Conservation (phyloP, 1,140 invertebrate species). For the Caenorhabditis briggsae region DNA sequence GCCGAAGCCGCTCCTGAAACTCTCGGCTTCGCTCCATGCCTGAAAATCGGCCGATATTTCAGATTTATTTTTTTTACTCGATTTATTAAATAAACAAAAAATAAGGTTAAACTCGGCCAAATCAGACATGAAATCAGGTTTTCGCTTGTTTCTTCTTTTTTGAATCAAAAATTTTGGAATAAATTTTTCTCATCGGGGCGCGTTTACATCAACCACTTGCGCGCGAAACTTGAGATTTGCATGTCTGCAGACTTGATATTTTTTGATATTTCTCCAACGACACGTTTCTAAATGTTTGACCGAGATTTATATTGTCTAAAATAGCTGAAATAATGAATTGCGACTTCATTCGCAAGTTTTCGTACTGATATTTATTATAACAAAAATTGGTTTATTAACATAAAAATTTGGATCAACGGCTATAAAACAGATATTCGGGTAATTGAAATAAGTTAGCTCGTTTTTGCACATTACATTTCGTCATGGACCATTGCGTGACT, state of each 20-base stretch:
- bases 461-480: not conserved
- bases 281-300: too few relatives aligned
- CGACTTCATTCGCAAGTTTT: too few relatives aligned
- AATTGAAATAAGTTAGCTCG: not conserved
- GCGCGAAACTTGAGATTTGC: not conserved
- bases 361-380: too few relatives aligned
- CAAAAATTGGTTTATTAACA: too few relatives aligned
- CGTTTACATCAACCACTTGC: not conserved
- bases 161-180: not conserved
- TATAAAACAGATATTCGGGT: not conserved
- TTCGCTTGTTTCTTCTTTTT: not conserved
- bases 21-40: not conserved
- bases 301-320: too few relatives aligned
- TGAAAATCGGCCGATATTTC: not conserved
- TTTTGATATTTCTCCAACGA: not conserved
- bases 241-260: not conserved
- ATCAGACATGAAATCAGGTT: too few relatives aligned
- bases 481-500: conserved; percentile 8
- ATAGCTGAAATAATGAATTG: too few relatives aligned
- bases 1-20: not conserved
- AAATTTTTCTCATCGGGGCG: not conserved
- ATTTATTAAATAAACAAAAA: not conserved
- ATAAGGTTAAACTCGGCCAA: too few relatives aligned
- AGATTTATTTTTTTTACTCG: not conserved
- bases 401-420: too few relatives aligned